Conservation (phyloP, 1,140 invertebrate species). For the Oscheius sp. region DNA sequence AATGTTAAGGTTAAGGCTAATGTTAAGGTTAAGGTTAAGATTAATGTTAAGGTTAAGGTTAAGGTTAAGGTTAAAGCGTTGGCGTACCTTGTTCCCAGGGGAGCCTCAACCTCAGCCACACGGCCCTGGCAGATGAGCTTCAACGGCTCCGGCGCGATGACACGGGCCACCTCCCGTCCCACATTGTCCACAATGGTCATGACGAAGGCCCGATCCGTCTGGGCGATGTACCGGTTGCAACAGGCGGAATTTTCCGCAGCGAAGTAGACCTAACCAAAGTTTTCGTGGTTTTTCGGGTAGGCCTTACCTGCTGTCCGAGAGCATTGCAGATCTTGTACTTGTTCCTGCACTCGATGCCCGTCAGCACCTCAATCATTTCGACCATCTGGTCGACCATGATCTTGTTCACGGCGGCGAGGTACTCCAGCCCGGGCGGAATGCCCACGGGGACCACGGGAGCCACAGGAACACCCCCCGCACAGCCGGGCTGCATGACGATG, state of each 20-base stretch:
- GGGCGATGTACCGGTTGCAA: neutral
- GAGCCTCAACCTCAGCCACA: neutral
- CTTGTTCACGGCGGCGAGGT: no score
- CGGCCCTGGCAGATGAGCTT: no score
- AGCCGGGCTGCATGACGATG: no score
- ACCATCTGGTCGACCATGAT: no score
- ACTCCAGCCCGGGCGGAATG: no score
- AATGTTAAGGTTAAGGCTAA: no score
- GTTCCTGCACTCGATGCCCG: neutral
- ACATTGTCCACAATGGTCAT: slow-evolving; percentile 28
- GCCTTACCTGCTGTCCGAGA: neutral
- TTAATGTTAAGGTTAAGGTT: no score
- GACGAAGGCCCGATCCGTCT: neutral
- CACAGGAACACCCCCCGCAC: no score
- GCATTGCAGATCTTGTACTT: neutral
- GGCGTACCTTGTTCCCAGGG: neutral
- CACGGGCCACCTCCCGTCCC: neutral
- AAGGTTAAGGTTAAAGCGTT: slow-evolving; percentile 5
- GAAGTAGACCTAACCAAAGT: neutral
- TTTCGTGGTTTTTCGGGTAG: neutral
- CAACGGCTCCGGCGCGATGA: slow-evolving; percentile 11
- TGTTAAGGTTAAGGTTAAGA: no score
- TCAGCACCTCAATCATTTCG: neutral
- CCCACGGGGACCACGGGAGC: no score
- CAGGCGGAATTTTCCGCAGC: slow-evolving; percentile 2